phyloP scores from a whole-genome alignment of 2,888 invertebrate genomes.

The Phoenoteleia sp. region DNA sequence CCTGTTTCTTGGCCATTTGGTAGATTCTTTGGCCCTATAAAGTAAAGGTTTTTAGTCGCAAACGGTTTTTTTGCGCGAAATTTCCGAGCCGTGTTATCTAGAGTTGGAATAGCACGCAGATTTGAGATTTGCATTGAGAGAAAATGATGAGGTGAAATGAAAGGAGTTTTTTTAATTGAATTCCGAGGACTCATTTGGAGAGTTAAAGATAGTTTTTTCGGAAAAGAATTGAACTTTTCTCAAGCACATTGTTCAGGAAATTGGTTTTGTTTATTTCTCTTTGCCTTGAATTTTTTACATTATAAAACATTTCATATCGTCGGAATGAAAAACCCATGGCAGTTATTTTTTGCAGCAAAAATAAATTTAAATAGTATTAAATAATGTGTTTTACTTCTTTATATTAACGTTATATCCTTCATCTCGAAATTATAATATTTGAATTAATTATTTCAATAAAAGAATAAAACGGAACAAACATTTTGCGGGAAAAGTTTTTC shows the following conservation, averaged over 20 bases:
- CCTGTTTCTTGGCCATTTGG: not conserved
- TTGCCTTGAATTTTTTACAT: not conserved
- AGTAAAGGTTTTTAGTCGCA: not conserved
- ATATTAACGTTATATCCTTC: too few relatives aligned
- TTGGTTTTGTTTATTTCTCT: not conserved
- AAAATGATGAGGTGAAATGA: constrained; percentile 20
- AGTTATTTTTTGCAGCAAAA: too few relatives aligned
- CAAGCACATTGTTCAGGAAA: not conserved
- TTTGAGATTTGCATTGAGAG: constrained; percentile 24
- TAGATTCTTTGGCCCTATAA: not conserved
- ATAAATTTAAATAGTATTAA: too few relatives aligned
- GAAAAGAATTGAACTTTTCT: not conserved
- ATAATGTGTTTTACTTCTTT: too few relatives aligned
- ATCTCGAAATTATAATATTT: too few relatives aligned
- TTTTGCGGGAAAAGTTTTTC: too few relatives aligned
- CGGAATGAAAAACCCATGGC: too few relatives aligned
- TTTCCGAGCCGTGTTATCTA: not conserved
- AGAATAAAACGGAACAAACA: too few relatives aligned
- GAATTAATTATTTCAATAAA: too few relatives aligned
- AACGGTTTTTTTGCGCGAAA: constrained; percentile 6
- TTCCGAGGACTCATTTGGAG: not conserved
- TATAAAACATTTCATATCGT: too few relatives aligned
- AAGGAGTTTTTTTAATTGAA: constrained; percentile 9
- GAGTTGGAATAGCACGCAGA: not conserved
- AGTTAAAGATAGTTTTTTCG: not conserved